Evolutionary conservation across 2,888 invertebrate genomes (phyloP).

Genomic region (Ophonus ardosiacus): DNA sequence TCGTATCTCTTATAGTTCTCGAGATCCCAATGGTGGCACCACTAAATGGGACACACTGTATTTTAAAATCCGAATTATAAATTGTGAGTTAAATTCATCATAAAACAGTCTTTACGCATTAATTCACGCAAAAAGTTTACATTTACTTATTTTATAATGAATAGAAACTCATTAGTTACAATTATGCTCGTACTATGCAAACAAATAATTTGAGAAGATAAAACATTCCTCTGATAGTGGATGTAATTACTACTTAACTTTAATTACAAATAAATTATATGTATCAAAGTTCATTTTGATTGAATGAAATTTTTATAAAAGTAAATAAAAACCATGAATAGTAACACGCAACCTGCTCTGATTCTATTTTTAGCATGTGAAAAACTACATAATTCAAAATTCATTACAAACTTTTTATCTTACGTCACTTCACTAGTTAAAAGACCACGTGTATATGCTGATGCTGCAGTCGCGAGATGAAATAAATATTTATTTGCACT

Average conservation of each 20-base stretch:
- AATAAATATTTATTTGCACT: constrained; percentile 41
- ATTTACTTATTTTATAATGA: background rate
- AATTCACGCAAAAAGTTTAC: no score
- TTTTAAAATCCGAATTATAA: no score
- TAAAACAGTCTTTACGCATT: no score
- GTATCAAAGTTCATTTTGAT: background rate
- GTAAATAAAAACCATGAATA: constrained; percentile 12
- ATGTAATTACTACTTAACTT: background rate
- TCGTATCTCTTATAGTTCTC: no score
- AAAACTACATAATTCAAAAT: constrained; percentile 34
- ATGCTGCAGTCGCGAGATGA: constrained; percentile 19
- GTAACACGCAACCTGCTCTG: constrained; percentile 17
- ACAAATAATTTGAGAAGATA: background rate
- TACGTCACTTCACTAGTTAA: background rate
- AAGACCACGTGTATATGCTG: constrained; percentile 2
- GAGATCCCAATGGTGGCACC: no score
- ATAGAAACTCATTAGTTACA: background rate
- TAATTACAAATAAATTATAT: background rate
- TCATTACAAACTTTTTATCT: constrained; percentile 17
- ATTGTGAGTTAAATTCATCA: no score
- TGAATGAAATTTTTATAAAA: constrained; percentile 2
- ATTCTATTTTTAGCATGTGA: constrained; percentile 2
- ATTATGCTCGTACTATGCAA: background rate
- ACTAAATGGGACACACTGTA: no score
- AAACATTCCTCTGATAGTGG: background rate